Evolutionary conservation across 1,140 invertebrate genomes (phyloP).

Genomic region (Brachionus angularis): DNA sequence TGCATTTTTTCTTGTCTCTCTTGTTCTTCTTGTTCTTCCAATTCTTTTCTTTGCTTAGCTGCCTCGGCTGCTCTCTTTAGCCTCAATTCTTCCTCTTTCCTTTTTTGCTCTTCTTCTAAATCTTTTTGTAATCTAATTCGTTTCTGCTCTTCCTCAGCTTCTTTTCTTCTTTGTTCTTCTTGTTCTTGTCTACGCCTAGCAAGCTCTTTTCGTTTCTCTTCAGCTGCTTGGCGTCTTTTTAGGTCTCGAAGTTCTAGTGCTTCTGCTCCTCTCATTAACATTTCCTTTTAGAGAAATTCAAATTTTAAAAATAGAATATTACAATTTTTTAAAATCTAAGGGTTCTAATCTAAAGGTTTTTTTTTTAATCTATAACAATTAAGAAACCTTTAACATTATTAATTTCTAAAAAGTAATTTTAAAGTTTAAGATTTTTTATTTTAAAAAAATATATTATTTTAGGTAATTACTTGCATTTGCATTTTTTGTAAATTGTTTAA

Average conservation of each 20-base stretch:
- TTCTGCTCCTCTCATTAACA: neutral
- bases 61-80: conserved; percentile 7
- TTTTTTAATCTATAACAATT: neutral
- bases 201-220: conserved; percentile 25
- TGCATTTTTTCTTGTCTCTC: neutral
- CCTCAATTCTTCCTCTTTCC: conserved; percentile 6
- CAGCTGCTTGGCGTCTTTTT: neutral
- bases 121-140: neutral
- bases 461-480: conserved; percentile 8
- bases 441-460: neutral
- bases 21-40: neutral
- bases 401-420: too few relatives aligned
- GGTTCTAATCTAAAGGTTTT: neutral
- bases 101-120: conserved; percentile 16
- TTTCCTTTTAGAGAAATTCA: neutral
- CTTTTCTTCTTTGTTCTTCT: conserved; percentile 10
- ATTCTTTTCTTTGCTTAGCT: conserved; percentile 37
- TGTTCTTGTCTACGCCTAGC: conserved; percentile 1
- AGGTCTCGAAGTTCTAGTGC: conserved; percentile 24
- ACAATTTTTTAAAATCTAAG: neutral
- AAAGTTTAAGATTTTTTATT: neutral
- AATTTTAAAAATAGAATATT: neutral
- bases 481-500: conserved; percentile 17
- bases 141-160: conserved; percentile 22
- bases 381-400: conserved; percentile 13